These are phyloP conservation scores for Willisornis vidua DNA, from an alignment of 2,113 vertebrate species.

Conservation along the genomic window DNA sequence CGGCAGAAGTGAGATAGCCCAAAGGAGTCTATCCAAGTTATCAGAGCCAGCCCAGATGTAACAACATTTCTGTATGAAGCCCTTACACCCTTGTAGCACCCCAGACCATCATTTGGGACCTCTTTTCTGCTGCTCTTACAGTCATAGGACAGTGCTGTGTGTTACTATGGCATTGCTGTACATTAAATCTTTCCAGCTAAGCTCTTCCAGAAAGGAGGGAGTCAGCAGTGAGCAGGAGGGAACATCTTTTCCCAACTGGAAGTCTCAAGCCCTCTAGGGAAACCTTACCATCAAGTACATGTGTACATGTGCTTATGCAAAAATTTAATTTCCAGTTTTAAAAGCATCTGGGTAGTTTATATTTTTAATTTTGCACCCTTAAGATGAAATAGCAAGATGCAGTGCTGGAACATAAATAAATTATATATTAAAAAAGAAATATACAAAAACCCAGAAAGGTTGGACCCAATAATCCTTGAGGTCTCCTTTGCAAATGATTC, in stretches of 20 bases:
- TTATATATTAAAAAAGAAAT: not conserved
- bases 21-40: not conserved
- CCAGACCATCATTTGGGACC: not conserved
- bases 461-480: not conserved
- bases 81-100: not conserved
- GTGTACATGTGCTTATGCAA: rapidly evolving
- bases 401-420: not conserved
- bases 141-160: not conserved
- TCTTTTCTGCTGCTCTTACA: not conserved
- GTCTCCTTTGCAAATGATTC: not conserved
- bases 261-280: not conserved
- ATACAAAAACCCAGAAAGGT: not conserved
- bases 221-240: not conserved
- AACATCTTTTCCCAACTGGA: rapidly evolving
- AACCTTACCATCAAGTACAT: not conserved
- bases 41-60: not conserved
- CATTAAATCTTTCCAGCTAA: not conserved
- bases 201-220: not conserved
- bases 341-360: not conserved
- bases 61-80: not conserved
- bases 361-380: not conserved
- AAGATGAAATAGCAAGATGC: not conserved
- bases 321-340: not conserved
- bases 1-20: not conserved
- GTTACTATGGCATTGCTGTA: not conserved